Base-by-base conservation (phyloP, 2,888 invertebrate species). In the Laothoe populi region DNA sequence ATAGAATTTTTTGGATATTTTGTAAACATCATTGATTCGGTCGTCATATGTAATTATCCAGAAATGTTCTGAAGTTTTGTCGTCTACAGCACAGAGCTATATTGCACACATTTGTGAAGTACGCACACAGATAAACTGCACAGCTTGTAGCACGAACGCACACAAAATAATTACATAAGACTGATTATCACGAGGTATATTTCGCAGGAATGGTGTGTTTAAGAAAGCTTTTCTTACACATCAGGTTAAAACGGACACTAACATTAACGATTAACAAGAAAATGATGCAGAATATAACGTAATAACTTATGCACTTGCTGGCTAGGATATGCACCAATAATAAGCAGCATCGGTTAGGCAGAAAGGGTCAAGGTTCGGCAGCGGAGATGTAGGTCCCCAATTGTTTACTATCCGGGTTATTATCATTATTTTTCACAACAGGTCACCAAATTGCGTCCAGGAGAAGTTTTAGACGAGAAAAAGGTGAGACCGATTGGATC, bases 361-460 rank as follows among this genome's bases (percentile, higher is more conserved):
- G 70, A 66, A 81, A 86, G 71, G 84, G 81, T 70, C 71, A 69
- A 84, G 89, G 92, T 90, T 92, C 92, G 92, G 92, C 91, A 83
- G 84, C 85, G 87, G 90, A 90, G 90, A 88, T 74, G 71, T 87
- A 86, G 85, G 87, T 88, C 86, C 64, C 67, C 66, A 66, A 67
- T 64, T 40, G 49, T 57, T 75, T 75, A 67, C 73, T 71, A 78
- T 77, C n/a, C 82, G 86, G 86, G 84, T 79, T 84, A 89, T 89
- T 88, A 88, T 90, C 86, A 83, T 77, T 90, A 67, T 92, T 91
- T 90, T 92, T 87, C 87, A 90, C 84, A 88, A 90, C 93, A 93
- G 97, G 96, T 96, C 94, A 96, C 95, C 93, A 97, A 97, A 95
- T 96, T 98, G 93, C 97, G 98, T 83, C 98, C 98, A 81, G 98